These are phyloP conservation scores for Heliocidaris tuberculata DNA, from an alignment of 35 echinoderm and acorn worm species.

Conservation along the genomic window DNA sequence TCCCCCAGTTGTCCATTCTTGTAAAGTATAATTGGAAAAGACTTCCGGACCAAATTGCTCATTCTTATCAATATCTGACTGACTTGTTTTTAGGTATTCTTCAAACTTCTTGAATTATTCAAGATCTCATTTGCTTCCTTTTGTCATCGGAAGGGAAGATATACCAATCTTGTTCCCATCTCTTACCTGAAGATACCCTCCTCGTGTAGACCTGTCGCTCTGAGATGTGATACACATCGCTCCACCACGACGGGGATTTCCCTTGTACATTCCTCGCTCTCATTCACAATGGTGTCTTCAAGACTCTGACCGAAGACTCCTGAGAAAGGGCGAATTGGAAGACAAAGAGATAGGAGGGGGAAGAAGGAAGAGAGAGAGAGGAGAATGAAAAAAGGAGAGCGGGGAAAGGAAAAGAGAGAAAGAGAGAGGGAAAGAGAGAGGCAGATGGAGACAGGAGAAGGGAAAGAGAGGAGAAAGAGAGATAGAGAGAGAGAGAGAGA, in stretches of 20 bases:
- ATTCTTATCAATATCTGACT: too few relatives aligned
- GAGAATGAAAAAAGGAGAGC: neutral
- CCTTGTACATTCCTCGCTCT: slow-evolving; percentile 82
- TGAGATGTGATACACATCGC: slow-evolving; percentile 65
- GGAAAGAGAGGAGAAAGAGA: neutral
- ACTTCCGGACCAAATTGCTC: too few relatives aligned
- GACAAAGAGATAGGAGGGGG: neutral
- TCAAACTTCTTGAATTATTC: too few relatives aligned
- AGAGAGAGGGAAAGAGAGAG: neutral
- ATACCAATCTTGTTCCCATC: neutral
- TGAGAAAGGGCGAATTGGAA: slow-evolving; percentile 8
- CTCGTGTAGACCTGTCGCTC: slow-evolving; percentile 77
- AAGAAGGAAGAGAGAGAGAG: neutral
- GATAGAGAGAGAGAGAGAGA: neutral
- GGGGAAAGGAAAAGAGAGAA: neutral
- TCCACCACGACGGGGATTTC: slow-evolving; percentile 84
- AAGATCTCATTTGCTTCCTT: too few relatives aligned
- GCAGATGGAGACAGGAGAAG: neutral
- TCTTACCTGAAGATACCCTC: slow-evolving; percentile 96
- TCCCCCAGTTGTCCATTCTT: too few relatives aligned
- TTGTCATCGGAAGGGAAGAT: too few relatives aligned
- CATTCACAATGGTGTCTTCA: slow-evolving; percentile 88
- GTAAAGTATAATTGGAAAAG: too few relatives aligned
- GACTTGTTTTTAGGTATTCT: too few relatives aligned
- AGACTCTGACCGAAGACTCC: slow-evolving; percentile 94